Conservation (phyloP, 1,140 invertebrate genomes). For the Nasonia longicornis region DNA sequence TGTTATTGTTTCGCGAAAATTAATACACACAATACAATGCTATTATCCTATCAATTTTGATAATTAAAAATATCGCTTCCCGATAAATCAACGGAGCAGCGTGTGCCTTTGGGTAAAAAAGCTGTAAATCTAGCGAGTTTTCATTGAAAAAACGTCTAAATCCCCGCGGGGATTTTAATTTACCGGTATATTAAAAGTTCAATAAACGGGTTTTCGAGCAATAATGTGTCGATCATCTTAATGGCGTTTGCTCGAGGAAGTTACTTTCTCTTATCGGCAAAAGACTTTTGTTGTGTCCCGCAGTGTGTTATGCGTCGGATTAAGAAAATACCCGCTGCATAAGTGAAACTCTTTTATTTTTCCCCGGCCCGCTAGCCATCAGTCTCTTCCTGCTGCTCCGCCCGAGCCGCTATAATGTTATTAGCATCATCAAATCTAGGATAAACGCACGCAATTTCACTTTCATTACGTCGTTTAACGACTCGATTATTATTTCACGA, state of each 20-base stretch:
- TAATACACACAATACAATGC: background rate
- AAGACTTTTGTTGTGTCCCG: background rate
- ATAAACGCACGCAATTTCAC: background rate
- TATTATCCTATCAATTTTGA: background rate
- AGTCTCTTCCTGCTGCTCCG: background rate
- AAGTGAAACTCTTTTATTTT: background rate
- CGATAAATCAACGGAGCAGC: background rate
- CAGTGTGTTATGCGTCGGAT: background rate
- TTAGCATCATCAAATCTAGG: background rate
- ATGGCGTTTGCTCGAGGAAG: background rate
- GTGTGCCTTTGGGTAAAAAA: background rate
- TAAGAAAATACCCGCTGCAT: background rate
- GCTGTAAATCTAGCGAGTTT: background rate
- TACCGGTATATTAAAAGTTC: constrained; percentile 1
- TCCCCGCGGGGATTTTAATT: background rate
- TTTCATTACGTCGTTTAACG: background rate
- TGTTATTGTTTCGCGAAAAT: background rate
- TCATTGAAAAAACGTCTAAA: background rate
- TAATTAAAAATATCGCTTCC: background rate
- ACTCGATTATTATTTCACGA: background rate
- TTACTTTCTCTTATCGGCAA: constrained; percentile 14
- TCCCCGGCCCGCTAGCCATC: too few relatives aligned
- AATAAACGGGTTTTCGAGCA: background rate
- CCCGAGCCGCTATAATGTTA: background rate
- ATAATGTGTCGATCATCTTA: constrained; percentile 7